phyloP scores from a whole-genome alignment of 2,888 invertebrate genomes.

The Heteromurus nitidus region DNA sequence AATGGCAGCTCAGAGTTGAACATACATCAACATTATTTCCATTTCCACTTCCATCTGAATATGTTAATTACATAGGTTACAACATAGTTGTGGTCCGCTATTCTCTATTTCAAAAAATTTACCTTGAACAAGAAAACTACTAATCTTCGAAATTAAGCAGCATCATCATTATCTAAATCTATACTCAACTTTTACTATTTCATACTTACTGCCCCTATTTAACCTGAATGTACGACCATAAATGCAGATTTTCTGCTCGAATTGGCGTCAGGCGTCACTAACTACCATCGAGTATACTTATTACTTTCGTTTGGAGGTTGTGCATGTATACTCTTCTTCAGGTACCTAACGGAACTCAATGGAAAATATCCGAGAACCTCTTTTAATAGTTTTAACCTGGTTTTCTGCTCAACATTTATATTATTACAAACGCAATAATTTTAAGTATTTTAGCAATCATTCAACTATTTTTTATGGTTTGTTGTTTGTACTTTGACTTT shows the following conservation, averaged over 20 bases:
- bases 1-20: background rate
- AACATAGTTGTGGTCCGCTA: background rate
- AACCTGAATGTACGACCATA: background rate
- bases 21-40: too few relatives aligned
- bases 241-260: too few relatives aligned
- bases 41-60: too few relatives aligned
- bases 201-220: background rate
- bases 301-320: background rate
- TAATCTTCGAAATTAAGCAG: constrained; percentile 53
- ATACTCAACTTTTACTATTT: background rate
- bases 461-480: background rate
- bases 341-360: too few relatives aligned
- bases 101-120: constrained; percentile 44
- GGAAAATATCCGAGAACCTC: too few relatives aligned
- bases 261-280: background rate
- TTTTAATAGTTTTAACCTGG: constrained; percentile 57
- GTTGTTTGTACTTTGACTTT: background rate
- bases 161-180: constrained; percentile 7
- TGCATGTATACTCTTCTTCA: too few relatives aligned
- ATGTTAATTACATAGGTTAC: too few relatives aligned
- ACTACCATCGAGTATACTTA: background rate
- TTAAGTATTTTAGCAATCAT: background rate
- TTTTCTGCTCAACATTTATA: constrained; percentile 21
- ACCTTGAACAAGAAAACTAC: constrained; percentile 60
- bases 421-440: constrained; percentile 20